A percentile compares a stretch with the other conserved stretches of the same genome.
Evolutionary conservation across 2,888 invertebrate genomes (phyloP).

Genomic region (Helobdella robusta): DNA sequence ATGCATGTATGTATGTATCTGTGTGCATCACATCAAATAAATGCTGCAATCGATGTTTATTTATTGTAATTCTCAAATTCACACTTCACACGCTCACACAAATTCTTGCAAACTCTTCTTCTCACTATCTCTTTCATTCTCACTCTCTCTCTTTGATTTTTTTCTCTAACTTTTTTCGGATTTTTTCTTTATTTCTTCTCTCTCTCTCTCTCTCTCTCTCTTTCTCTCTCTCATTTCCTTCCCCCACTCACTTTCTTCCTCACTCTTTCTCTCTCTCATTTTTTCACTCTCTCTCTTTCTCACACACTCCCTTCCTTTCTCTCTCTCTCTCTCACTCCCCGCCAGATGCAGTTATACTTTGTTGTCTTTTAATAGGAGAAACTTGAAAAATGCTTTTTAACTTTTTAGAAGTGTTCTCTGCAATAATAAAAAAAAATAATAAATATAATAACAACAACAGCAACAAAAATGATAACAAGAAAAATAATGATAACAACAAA

Average conservation of each 20-base stretch:
- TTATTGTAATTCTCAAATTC: no score
- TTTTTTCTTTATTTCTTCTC: neutral
- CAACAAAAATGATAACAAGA: no score
- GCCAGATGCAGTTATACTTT: no score
- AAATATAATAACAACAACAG: no score
- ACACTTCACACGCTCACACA: neutral
- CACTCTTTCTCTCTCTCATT: neutral
- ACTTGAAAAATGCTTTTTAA: no score
- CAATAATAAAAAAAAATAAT: no score
- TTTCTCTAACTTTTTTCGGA: neutral
- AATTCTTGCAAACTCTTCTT: neutral
- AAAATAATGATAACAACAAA: no score
- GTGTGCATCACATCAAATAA: neutral
- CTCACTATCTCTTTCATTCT: neutral
- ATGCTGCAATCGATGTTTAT: no score
- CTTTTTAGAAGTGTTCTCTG: no score
- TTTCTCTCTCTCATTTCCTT: neutral
- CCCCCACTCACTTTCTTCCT: neutral
- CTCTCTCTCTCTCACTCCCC: neutral
- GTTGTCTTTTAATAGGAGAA: no score
- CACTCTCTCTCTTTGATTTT: neutral
- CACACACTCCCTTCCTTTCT: neutral
- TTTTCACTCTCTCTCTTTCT: neutral
- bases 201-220: neutral
- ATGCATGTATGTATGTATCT: conserved; percentile 8